These are phyloP conservation scores for Helicoverpa zea DNA, from an alignment of 1,140 invertebrate genomes.

Conservation along the genomic window DNA sequence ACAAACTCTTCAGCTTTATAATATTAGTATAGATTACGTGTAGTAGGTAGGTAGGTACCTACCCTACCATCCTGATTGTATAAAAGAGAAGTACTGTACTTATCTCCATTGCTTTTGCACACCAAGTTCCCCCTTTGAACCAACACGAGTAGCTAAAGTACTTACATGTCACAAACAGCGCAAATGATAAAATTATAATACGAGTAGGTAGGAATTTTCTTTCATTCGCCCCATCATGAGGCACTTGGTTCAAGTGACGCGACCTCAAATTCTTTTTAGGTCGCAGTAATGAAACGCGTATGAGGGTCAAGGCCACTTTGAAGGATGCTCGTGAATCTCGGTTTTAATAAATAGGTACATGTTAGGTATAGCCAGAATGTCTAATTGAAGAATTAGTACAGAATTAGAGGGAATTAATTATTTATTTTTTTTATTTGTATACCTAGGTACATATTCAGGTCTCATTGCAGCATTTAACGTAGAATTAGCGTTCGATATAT, in stretches of 20 bases:
- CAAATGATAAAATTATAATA: constrained; percentile 2
- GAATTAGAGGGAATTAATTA: too few relatives aligned
- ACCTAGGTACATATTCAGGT: too few relatives aligned
- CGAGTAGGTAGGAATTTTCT: neutral
- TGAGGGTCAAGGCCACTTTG: constrained; percentile 17
- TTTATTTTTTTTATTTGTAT: too few relatives aligned
- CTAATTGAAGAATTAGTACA: too few relatives aligned
- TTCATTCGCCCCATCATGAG: neutral
- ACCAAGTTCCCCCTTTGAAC: too few relatives aligned
- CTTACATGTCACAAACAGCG: neutral
- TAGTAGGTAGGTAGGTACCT: too few relatives aligned
- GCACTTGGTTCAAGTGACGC: constrained; percentile 12
- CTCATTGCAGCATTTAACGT: too few relatives aligned
- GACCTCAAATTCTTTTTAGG: constrained; percentile 40
- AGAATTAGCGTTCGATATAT: too few relatives aligned
- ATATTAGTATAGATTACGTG: too few relatives aligned
- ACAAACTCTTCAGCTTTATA: too few relatives aligned
- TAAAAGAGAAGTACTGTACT: neutral
- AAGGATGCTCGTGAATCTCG: constrained; percentile 18
- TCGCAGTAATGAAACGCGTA: constrained; percentile 30
- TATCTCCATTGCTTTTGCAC: neutral
- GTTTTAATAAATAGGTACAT: constrained; percentile 3
- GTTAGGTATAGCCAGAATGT: neutral
- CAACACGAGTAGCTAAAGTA: too few relatives aligned
- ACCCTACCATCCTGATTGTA: too few relatives aligned